Conservation (phyloP, 1,140 invertebrate genomes). For the Dendrolimus punctatus region DNA sequence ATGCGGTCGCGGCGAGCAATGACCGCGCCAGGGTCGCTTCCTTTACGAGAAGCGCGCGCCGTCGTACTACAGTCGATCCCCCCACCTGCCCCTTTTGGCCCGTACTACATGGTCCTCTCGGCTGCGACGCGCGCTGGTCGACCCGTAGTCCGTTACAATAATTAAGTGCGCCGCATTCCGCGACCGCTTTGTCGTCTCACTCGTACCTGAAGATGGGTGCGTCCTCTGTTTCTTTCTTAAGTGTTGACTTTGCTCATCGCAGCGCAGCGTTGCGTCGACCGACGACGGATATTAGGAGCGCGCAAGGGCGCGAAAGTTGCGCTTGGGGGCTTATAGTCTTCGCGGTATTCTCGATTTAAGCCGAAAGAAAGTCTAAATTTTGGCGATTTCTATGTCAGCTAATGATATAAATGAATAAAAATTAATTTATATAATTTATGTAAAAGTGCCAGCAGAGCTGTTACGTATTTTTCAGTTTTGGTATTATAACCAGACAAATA, state of each 20-base stretch:
- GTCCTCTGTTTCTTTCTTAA: slow-evolving; percentile 15
- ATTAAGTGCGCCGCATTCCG: slow-evolving; percentile 66
- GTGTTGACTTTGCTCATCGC: no score
- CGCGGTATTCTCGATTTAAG: no score
- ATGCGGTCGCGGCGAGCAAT: slow-evolving; percentile 68
- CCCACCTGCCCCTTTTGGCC: slow-evolving; percentile 21
- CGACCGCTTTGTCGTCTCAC: slow-evolving; percentile 39
- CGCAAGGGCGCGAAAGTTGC: slow-evolving; percentile 31
- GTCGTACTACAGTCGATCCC: slow-evolving; percentile 62
- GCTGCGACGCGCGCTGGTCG: slow-evolving; percentile 55
- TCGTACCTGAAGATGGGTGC: slow-evolving; percentile 25
- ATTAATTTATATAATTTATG: no score
- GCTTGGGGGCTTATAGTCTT: no score
- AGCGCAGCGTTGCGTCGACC: no score
- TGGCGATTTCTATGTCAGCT: no score
- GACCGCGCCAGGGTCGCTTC: slow-evolving; percentile 69
- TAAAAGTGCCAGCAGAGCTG: no score
- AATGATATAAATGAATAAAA: no score
- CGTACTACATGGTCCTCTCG: slow-evolving; percentile 53
- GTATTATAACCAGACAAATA: no score
- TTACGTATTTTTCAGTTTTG: no score
- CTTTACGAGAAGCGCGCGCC: slow-evolving; percentile 67
- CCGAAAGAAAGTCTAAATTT: no score
- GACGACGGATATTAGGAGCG: background rate
- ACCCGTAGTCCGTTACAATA: slow-evolving; percentile 66